Conservation (phyloP, 2,797 vertebrate genomes). For the Channallabes apus region DNA sequence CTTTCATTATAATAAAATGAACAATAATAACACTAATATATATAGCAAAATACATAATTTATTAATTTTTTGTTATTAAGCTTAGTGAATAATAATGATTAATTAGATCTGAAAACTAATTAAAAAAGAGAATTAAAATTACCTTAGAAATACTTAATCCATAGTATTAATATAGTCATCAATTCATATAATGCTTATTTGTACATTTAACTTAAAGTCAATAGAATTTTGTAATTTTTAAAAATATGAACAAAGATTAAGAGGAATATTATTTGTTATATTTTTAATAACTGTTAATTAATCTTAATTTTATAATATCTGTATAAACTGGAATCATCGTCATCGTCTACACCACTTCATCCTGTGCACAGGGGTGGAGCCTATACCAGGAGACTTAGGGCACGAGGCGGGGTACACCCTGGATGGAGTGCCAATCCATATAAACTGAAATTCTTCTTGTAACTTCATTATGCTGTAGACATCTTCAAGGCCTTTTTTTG, state of each 20-base stretch:
- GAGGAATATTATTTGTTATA: neutral
- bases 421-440: too few species aligned
- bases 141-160: neutral
- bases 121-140: too few species aligned
- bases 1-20: neutral
- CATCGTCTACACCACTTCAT: too few species aligned
- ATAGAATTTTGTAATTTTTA: neutral
- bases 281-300: neutral
- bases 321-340: too few species aligned
- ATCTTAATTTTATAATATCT: too few species aligned
- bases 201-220: neutral
- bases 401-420: too few species aligned
- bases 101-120: neutral
- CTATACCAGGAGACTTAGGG: too few species aligned
- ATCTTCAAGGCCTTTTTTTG: neutral
- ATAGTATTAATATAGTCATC: slow-evolving; percentile 1
- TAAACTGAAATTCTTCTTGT: neutral
- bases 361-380: too few species aligned
- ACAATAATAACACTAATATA: neutral
- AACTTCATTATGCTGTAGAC: neutral
- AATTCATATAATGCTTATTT: neutral
- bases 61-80: neutral
- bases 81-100: neutral
- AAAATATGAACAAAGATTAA: neutral
- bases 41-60: neutral